Evolutionary conservation across 2,797 vertebrate species (phyloP).

Genomic region (Channallabes apus): DNA sequence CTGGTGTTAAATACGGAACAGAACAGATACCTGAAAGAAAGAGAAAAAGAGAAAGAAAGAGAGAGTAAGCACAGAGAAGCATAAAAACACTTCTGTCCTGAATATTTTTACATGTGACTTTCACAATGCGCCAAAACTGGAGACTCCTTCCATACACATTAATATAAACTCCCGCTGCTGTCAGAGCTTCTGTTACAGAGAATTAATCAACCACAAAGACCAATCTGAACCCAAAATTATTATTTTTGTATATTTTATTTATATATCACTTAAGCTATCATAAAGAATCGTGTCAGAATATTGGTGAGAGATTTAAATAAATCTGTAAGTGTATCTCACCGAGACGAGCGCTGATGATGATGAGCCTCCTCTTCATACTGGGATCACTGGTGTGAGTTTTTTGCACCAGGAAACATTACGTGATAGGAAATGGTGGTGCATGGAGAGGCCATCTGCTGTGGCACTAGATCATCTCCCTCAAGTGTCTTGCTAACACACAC

Average conservation of each 20-base stretch:
- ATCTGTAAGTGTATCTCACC: too few relatives aligned
- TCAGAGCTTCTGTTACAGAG: neutral
- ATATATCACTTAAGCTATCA: neutral
- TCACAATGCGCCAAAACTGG: neutral
- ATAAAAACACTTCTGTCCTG: neutral
- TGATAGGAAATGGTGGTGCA: conserved; percentile 71
- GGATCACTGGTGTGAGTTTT: conserved; percentile 1
- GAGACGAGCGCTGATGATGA: neutral
- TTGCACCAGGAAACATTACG: conserved; percentile 62
- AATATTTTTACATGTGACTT: neutral
- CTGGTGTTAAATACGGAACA: conserved; percentile 17
- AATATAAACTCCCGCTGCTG: neutral
- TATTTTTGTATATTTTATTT: neutral
- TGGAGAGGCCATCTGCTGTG: conserved; percentile 76
- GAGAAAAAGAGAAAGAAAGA: neutral
- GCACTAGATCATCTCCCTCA: conserved; percentile 58
- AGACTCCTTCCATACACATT: neutral
- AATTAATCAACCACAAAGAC: neutral
- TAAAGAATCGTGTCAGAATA: too few relatives aligned
- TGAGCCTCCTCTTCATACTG: neutral
- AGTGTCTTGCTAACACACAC: conserved; percentile 47
- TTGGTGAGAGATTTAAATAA: neutral
- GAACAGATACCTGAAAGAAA: conserved; percentile 15
- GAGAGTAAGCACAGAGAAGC: neutral
- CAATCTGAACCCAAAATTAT: neutral